These are phyloP conservation scores for Goniozus legneri DNA, from an alignment of 1,140 invertebrate genomes.

Conservation along the genomic window DNA sequence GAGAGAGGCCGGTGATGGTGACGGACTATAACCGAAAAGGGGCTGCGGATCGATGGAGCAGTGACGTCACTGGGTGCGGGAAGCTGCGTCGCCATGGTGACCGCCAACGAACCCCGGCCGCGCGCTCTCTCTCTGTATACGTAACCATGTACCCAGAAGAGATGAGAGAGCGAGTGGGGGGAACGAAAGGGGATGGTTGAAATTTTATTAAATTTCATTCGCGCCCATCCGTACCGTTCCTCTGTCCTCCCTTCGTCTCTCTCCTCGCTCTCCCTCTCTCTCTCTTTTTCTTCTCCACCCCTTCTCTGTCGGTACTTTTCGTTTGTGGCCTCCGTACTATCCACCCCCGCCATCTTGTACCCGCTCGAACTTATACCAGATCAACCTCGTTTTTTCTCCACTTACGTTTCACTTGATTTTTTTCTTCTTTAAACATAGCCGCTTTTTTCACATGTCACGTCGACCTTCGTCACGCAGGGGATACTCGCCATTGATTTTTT, in stretches of 20 bases:
- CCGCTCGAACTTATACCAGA: too few relatives aligned
- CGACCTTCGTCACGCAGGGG: too few relatives aligned
- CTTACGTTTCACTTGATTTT: too few relatives aligned
- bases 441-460: too few relatives aligned
- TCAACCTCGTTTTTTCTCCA: too few relatives aligned
- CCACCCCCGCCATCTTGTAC: conserved; percentile 5
- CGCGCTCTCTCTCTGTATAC: too few relatives aligned
- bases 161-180: too few relatives aligned
- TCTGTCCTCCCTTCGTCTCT: conserved; percentile 21
- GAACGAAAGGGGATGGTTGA: conserved; percentile 38
- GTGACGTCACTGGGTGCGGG: conserved; percentile 51
- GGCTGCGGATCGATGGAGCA: conserved; percentile 52
- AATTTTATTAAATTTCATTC: conserved; percentile 55
- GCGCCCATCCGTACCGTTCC: conserved; percentile 13
- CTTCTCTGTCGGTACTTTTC: not conserved
- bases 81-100: conserved; percentile 54
- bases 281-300: not conserved
- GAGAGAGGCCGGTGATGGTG: too few relatives aligned
- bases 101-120: conserved; percentile 52
- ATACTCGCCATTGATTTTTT: too few relatives aligned
- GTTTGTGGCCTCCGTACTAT: not conserved
- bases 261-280: conserved; percentile 2
- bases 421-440: too few relatives aligned
- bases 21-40: conserved; percentile 27
- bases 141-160: too few relatives aligned